These are phyloP conservation scores for Sylvicola cinctus DNA, from an alignment of 2,888 invertebrate genomes.

Conservation along the genomic window DNA sequence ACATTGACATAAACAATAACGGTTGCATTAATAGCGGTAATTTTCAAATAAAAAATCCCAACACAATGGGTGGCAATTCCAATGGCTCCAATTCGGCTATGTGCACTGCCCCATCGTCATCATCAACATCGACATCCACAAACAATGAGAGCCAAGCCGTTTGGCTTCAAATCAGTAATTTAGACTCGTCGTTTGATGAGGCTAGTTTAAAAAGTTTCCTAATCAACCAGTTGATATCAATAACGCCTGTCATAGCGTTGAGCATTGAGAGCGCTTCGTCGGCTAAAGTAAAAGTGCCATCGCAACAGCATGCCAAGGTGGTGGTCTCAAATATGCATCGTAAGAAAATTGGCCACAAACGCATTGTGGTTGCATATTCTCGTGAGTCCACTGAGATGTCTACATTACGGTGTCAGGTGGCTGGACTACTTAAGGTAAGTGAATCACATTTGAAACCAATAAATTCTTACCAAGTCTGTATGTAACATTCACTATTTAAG, in stretches of 20 bases:
- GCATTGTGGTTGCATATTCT: slow-evolving; percentile 53
- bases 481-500: slow-evolving; percentile 20
- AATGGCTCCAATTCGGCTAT: too few species aligned
- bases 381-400: slow-evolving; percentile 37
- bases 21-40: too few species aligned
- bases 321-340: slow-evolving; percentile 64
- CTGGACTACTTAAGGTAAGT: slow-evolving; percentile 37
- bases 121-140: too few species aligned
- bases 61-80: too few species aligned
- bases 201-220: slow-evolving; percentile 19
- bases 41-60: too few species aligned
- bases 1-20: too few species aligned
- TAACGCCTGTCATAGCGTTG: slow-evolving; percentile 23
- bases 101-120: too few species aligned
- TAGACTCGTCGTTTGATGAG: slow-evolving; percentile 25
- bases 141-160: slow-evolving; percentile 8
- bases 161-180: slow-evolving; percentile 23
- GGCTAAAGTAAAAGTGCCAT: slow-evolving; percentile 24
- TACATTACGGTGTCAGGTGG: slow-evolving; percentile 43
- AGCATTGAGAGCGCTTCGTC: slow-evolving; percentile 22
- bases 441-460: not conserved
- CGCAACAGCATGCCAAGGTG: slow-evolving; percentile 29
- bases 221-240: slow-evolving; percentile 22
- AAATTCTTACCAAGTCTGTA: not conserved
- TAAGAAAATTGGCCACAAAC: slow-evolving; percentile 57